Evolutionary conservation across 2,113 vertebrate genomes (phyloP).

Genomic region (Strigops habroptila): DNA sequence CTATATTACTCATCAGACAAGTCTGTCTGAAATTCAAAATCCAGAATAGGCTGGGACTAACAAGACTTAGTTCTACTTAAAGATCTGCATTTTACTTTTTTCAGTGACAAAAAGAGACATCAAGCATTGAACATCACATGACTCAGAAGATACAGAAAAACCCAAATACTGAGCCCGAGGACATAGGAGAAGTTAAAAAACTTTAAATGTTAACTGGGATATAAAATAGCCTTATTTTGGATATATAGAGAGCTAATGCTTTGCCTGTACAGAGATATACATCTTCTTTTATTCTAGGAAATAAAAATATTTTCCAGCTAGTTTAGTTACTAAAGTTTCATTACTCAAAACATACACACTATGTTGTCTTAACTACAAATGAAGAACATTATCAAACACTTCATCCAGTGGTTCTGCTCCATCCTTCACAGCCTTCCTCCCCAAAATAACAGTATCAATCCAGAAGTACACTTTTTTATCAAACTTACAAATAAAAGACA

Average conservation of each 20-base stretch:
- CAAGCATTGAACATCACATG: neutral
- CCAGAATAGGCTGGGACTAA: neutral
- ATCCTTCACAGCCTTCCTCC: neutral
- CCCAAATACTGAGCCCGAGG: neutral
- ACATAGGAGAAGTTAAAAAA: neutral
- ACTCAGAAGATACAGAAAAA: neutral
- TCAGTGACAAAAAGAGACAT: neutral
- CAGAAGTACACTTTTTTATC: neutral
- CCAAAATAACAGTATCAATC: neutral
- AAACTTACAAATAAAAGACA: neutral
- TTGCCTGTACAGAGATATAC: neutral
- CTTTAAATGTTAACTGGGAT: neutral
- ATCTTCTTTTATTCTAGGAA: neutral
- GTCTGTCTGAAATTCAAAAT: neutral
- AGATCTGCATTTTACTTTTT: neutral
- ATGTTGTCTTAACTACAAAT: neutral
- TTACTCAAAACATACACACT: neutral
- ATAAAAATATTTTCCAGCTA: neutral
- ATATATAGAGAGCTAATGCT: neutral
- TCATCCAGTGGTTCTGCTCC: neutral
- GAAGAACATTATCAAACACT: neutral
- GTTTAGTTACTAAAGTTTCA: neutral
- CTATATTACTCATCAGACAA: fast-evolving
- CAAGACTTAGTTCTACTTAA: neutral
- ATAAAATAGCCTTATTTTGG: neutral